Evolutionary conservation across 1,140 invertebrate genomes (phyloP).

Genomic region (Drosophila nigromelanica): DNA sequence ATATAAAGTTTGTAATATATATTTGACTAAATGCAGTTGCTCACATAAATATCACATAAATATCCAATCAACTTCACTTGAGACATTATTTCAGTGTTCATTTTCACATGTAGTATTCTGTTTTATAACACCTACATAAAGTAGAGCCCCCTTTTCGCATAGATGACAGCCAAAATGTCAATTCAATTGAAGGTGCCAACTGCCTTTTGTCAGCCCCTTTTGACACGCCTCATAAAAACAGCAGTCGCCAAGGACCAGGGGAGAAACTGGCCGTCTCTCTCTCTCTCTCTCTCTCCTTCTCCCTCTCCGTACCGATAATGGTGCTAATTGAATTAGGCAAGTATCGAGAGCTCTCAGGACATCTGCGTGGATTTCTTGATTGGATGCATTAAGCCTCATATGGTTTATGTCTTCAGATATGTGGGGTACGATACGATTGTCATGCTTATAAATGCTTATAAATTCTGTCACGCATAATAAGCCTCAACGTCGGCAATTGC

Average conservation of each 20-base stretch:
- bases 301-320: constrained; percentile 11
- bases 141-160: not conserved
- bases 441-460: constrained; percentile 48
- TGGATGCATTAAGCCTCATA: constrained; percentile 19
- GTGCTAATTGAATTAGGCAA: constrained; percentile 76
- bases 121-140: constrained; percentile 56
- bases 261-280: constrained; percentile 9
- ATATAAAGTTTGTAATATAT: not conserved
- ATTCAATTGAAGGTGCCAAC: constrained; percentile 46
- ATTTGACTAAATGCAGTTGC: constrained; percentile 14
- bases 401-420: constrained; percentile 42
- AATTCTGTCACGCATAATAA: constrained; percentile 74
- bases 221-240: constrained; percentile 68
- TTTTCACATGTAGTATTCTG: not conserved
- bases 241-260: not conserved
- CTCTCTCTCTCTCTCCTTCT: constrained; percentile 10
- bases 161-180: constrained; percentile 25
- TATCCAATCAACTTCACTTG: constrained; percentile 29
- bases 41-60: constrained; percentile 8
- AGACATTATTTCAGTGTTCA: not conserved
- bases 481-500: constrained; percentile 50
- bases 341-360: constrained; percentile 45
- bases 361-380: constrained; percentile 50
- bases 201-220: constrained; percentile 40
- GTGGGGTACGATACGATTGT: constrained; percentile 58